Base-by-base conservation (phyloP, 2,797 vertebrate genomes). In the Saxicola maurus region DNA sequence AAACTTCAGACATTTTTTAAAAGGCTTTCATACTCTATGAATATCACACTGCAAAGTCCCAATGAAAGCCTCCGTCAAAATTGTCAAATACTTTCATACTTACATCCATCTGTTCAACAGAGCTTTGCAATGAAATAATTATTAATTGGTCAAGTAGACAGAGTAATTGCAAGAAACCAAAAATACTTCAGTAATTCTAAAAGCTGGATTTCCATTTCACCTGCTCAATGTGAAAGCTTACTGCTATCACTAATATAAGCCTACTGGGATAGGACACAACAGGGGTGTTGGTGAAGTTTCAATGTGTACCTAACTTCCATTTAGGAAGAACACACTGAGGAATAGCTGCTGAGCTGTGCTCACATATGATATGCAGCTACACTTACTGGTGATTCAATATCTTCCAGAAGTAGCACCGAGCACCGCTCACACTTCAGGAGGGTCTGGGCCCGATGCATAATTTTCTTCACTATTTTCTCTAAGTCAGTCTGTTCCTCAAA, bases 391-490 rank as follows among this genome's bases (percentile, higher is more conserved):
- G 99, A 99, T 79, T 99, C 98, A 5, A 99, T 99, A 96, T 99
- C 99, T 96, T 99, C 99, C 82, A 99, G 97, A 80, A 99, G 97
- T 91, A 99, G 98, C 57, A 99, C 99, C 20, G 99, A 99, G 94
- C 99, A 99, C 82, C 98, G 98, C 85, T 99, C 99, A 91, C 99
- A 99, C 97, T 99, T 99, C 53, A 99, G 95, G 78, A 99, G 96
- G 18, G 98, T 99, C 97, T 99, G 99, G 43, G 99, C 99, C 38
- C 99, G 98, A 94, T 99, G 99, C 99, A 99, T 99, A 94, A 99
- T 99, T 98, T 99, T 99, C 97, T 98, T 98, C 85, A 99, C 99
- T 90, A 99, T 99, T 97, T 99, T 99, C 98, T 99, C 99, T 96
- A 99, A 96, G 96, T 99, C 98, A 53, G 99, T 99, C 97, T 99